Percentiles rank a stretch among this genome's conserved stretches.
Evolutionary conservation across 1,140 invertebrate genomes (phyloP).

Genomic region (Acromyrmex charruanus): DNA sequence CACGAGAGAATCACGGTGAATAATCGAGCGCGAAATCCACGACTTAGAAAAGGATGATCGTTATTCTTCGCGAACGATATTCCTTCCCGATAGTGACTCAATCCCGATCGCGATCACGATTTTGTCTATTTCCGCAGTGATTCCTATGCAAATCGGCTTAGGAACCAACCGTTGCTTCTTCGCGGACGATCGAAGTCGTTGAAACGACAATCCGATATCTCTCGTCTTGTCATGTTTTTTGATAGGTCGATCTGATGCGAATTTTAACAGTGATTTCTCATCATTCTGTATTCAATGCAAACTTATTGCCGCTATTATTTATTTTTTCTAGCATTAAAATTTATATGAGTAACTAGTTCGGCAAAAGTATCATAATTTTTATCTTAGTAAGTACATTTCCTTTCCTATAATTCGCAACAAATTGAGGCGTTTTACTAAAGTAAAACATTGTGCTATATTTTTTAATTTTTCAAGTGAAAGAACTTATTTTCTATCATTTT

Average conservation of each 20-base stretch:
- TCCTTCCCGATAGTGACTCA: conserved; percentile 49
- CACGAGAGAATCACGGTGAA: conserved; percentile 13
- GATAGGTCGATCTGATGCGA: background rate
- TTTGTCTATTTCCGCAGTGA: conserved; percentile 67
- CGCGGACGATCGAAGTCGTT: conserved; percentile 19
- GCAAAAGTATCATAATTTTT: conserved; percentile 3
- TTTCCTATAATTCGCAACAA: background rate
- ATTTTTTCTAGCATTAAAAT: background rate
- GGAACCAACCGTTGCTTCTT: conserved; percentile 46
- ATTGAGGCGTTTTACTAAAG: too few species aligned
- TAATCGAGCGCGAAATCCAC: conserved; percentile 44
- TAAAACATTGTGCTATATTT: too few species aligned
- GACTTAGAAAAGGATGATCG: conserved; percentile 47
- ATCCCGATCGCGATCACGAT: conserved; percentile 39
- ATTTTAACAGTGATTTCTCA: conserved; percentile 53
- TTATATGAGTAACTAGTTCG: background rate
- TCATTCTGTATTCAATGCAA: background rate
- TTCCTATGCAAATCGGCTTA: conserved; percentile 72
- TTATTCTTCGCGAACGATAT: conserved; percentile 43
- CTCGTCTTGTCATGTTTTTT: conserved; percentile 24
- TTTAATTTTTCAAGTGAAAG: too few species aligned
- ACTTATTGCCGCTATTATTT: background rate
- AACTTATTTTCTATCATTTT: too few species aligned
- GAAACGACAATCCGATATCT: conserved; percentile 38
- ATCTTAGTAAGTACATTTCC: background rate